phyloP scores from a whole-genome alignment of 1,140 invertebrate genomes.

The Aphidius ervi region DNA sequence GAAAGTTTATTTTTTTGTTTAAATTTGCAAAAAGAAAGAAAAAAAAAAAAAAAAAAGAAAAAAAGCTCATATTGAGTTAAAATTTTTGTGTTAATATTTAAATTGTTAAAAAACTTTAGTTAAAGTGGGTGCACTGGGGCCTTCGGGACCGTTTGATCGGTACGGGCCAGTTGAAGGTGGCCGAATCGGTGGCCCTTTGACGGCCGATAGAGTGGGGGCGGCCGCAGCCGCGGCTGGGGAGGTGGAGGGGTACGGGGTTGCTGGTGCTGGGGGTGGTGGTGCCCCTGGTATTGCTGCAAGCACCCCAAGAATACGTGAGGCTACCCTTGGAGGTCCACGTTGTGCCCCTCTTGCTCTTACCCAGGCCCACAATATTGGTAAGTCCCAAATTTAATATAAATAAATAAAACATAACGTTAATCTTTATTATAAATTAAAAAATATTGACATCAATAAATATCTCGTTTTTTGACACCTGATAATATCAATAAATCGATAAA shows the following conservation, averaged over 20 bases:
- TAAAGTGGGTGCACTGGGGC: slow-evolving; percentile 53
- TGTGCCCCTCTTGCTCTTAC: slow-evolving; percentile 52
- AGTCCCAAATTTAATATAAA: slow-evolving; percentile 21
- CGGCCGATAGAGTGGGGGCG: slow-evolving; percentile 42
- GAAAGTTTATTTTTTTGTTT: background rate
- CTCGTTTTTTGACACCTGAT: background rate
- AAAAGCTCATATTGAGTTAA: background rate
- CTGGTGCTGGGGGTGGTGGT: slow-evolving; percentile 67
- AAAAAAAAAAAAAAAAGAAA: background rate
- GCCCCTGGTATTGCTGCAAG: slow-evolving; percentile 57
- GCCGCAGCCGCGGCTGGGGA: slow-evolving; percentile 46
- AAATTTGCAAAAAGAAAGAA: background rate
- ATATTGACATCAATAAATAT: background rate
- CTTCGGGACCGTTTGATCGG: slow-evolving; percentile 48
- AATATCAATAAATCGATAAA: too few species aligned
- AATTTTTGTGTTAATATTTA: slow-evolving; percentile 1
- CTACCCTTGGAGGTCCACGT: slow-evolving; percentile 48
- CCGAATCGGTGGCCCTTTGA: slow-evolving; percentile 40
- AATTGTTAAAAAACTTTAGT: slow-evolving; percentile 32
- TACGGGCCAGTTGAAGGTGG: slow-evolving; percentile 51
- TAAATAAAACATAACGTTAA: too few species aligned
- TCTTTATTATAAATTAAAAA: too few species aligned
- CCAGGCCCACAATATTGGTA: slow-evolving; percentile 51
- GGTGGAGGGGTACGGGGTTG: slow-evolving; percentile 51
- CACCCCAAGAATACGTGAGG: slow-evolving; percentile 50